Percentiles rank a stretch among this genome's conserved stretches.
These are phyloP conservation scores for Arion vulgaris DNA, from an alignment of 1,140 invertebrate species.

Conservation along the genomic window DNA sequence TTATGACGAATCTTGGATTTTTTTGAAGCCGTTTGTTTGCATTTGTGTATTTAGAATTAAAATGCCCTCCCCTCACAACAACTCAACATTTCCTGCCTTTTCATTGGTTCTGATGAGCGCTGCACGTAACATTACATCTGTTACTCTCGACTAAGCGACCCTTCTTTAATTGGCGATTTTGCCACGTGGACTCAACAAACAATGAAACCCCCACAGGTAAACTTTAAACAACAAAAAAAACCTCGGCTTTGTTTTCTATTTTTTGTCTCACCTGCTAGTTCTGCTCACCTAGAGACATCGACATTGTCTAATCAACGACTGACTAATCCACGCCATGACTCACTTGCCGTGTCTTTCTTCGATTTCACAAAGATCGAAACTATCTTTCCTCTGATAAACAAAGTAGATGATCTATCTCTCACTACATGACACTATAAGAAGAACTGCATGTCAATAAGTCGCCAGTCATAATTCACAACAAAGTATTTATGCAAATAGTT, in stretches of 20 bases:
- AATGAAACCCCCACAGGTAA: background rate
- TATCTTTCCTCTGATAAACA: too few species aligned
- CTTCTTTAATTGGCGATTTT: background rate
- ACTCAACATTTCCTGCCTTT: background rate
- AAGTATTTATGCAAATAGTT: too few species aligned
- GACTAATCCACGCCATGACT: constrained; percentile 18
- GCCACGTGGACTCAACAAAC: background rate
- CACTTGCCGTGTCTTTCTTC: constrained; percentile 5
- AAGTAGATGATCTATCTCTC: too few species aligned
- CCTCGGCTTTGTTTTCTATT: background rate
- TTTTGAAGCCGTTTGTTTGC: too few species aligned
- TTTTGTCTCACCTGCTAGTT: background rate
- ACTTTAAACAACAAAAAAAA: background rate
- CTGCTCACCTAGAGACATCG: background rate
- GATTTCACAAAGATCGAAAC: background rate
- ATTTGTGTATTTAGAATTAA: background rate
- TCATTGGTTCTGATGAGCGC: background rate
- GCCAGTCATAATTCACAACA: too few species aligned
- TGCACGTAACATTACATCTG: background rate
- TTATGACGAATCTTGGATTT: too few species aligned
- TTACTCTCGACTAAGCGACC: background rate
- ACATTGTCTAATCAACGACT: background rate
- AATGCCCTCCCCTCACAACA: background rate
- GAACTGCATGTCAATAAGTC: too few species aligned
- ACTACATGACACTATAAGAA: too few species aligned